Evolutionary conservation across 2,797 vertebrate species (phyloP).

Genomic region (Morelia viridis): DNA sequence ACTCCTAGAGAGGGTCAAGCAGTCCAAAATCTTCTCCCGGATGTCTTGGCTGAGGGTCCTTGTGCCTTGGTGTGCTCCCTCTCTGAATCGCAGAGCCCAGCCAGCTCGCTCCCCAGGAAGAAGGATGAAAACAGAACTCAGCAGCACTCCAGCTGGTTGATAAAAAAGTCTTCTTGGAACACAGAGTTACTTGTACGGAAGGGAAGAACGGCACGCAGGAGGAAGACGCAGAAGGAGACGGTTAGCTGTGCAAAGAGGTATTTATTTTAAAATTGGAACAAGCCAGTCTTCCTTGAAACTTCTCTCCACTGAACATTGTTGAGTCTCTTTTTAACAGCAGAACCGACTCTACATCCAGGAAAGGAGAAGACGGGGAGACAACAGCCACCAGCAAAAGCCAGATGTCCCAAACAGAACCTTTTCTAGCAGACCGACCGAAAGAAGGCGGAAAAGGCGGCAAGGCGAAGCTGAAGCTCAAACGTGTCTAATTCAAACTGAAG

Average conservation of each 20-base stretch:
- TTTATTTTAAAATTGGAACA: not conserved
- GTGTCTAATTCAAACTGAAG: slow-evolving; percentile 38
- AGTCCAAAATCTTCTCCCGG: slow-evolving; percentile 71
- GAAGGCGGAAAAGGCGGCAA: slow-evolving; percentile 39
- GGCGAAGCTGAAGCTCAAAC: slow-evolving; percentile 54
- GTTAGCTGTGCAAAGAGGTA: slow-evolving; percentile 23
- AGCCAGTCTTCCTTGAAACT: not conserved
- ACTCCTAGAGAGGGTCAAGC: slow-evolving; percentile 49
- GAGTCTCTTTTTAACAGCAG: slow-evolving; percentile 39
- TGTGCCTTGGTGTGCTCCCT: not conserved
- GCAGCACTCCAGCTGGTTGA: slow-evolving; percentile 50
- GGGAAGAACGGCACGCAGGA: slow-evolving; percentile 43
- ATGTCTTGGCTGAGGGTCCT: slow-evolving; percentile 66
- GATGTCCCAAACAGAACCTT: slow-evolving; percentile 50
- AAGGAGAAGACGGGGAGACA: not conserved
- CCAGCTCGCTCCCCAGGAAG: slow-evolving; percentile 63
- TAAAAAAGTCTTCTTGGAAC: slow-evolving; percentile 61
- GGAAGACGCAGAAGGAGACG: slow-evolving; percentile 48
- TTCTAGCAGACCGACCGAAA: not conserved
- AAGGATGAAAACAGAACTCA: slow-evolving; percentile 48
- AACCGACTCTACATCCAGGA: slow-evolving; percentile 54
- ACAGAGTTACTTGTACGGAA: slow-evolving; percentile 51
- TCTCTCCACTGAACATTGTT: not conserved
- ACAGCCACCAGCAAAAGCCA: slow-evolving; percentile 50
- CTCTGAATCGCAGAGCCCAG: slow-evolving; percentile 57